These are phyloP conservation scores for Otocyon megalotis DNA, from an alignment of 2,113 vertebrate genomes.

Conservation along the genomic window DNA sequence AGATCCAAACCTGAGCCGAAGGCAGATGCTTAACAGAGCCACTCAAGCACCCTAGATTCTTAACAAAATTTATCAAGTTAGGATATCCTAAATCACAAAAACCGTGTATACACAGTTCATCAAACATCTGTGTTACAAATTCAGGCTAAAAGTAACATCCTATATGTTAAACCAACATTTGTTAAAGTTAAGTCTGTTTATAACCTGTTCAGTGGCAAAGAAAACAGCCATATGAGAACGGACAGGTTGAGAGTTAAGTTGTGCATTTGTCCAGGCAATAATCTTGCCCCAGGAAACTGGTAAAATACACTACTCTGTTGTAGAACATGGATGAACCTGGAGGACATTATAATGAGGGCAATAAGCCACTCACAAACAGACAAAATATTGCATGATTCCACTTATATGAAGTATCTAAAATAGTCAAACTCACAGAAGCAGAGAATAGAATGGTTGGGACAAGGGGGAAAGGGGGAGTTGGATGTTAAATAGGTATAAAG, in stretches of 20 bases:
- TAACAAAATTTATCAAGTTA: background rate
- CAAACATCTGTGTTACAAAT: conserved; percentile 14
- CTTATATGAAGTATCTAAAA: background rate
- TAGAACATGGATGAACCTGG: background rate
- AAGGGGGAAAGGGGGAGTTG: background rate
- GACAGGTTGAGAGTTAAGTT: background rate
- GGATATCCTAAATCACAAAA: conserved; percentile 16
- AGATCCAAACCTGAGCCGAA: background rate
- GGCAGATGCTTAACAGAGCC: background rate
- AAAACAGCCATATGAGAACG: background rate
- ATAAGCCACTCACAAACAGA: background rate
- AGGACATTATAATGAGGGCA: background rate
- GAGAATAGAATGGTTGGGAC: background rate
- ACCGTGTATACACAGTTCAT: background rate
- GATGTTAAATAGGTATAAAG: background rate
- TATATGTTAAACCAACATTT: background rate
- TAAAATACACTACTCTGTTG: background rate
- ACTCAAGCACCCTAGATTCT: background rate
- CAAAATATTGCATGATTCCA: background rate
- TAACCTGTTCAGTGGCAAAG: background rate
- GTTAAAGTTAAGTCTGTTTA: background rate
- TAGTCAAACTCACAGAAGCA: background rate
- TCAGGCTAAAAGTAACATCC: background rate
- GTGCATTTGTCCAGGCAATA: background rate
- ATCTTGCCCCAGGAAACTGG: background rate